phyloP scores from a whole-genome alignment of 1,140 invertebrate genomes.

The Sipha flava region DNA sequence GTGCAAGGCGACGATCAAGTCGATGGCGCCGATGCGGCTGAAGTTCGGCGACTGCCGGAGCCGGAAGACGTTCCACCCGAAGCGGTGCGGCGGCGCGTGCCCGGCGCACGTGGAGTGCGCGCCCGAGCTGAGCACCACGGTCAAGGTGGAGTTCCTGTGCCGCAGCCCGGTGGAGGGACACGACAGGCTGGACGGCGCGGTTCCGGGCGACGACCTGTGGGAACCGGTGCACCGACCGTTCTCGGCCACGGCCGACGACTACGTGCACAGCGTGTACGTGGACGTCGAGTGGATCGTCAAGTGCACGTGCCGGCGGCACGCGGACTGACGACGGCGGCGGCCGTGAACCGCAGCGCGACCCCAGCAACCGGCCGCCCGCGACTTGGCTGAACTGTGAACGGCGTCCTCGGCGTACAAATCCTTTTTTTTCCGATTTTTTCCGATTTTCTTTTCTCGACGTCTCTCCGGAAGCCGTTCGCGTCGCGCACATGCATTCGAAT shows the following conservation, averaged over 20 bases:
- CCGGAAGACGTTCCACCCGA: slow-evolving; percentile 53
- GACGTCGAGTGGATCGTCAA: slow-evolving; percentile 38
- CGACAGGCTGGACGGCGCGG: slow-evolving; percentile 34
- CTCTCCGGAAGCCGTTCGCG: background rate
- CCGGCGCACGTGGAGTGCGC: slow-evolving; percentile 48
- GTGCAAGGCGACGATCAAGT: slow-evolving; percentile 56
- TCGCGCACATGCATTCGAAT: background rate
- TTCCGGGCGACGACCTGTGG: slow-evolving; percentile 34
- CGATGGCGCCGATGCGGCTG: slow-evolving; percentile 47
- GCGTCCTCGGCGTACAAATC: no score
- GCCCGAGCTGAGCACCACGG: slow-evolving; percentile 52
- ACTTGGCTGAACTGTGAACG: slow-evolving; percentile 17
- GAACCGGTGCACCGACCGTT: slow-evolving; percentile 27
- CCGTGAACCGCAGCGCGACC: slow-evolving; percentile 2
- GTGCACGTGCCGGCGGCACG: slow-evolving; percentile 33
- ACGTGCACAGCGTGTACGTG: slow-evolving; percentile 30
- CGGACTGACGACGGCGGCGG: slow-evolving; percentile 22
- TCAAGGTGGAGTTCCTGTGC: slow-evolving; percentile 43
- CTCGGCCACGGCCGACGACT: slow-evolving; percentile 22
- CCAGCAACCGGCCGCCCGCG: background rate
- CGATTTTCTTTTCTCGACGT: no score
- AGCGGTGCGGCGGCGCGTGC: slow-evolving; percentile 47
- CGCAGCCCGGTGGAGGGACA: slow-evolving; percentile 23
- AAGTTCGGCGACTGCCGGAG: slow-evolving; percentile 55
- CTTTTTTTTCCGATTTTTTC: background rate